A percentile compares a stretch with the other conserved stretches of the same genome.
Evolutionary conservation across 2,888 invertebrate species (phyloP).

Genomic region (Agapostemon virescens): DNA sequence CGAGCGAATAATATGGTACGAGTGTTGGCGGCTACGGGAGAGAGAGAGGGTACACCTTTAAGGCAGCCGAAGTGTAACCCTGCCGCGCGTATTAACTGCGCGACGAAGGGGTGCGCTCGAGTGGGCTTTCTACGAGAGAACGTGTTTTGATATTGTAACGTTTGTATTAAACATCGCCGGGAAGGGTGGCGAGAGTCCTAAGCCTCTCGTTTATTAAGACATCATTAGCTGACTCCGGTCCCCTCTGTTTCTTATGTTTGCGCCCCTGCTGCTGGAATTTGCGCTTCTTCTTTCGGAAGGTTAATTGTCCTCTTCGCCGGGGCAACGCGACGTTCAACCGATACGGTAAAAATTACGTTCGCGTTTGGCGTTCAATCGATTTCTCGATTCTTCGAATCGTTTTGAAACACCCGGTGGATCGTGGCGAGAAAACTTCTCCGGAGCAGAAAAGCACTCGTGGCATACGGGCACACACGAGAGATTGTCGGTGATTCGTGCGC

Average conservation of each 20-base stretch:
- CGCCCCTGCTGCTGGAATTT: not conserved
- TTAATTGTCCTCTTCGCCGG: not conserved
- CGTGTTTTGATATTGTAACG: slow-evolving; percentile 76
- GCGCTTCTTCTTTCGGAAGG: not conserved
- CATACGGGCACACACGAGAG: slow-evolving; percentile 47
- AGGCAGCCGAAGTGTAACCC: slow-evolving; percentile 42
- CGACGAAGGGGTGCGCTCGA: slow-evolving; percentile 65
- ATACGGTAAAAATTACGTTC: no score
- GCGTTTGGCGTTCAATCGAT: no score
- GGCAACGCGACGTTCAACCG: no score
- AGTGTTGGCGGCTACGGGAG: slow-evolving; percentile 2
- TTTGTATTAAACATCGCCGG: slow-evolving; percentile 75
- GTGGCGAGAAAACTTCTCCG: slow-evolving; percentile 5
- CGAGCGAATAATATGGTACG: slow-evolving; percentile 6
- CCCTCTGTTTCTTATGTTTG: slow-evolving; percentile 23
- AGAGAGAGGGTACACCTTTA: slow-evolving; percentile 44
- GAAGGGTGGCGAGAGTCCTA: slow-evolving; percentile 54
- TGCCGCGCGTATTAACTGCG: slow-evolving; percentile 46
- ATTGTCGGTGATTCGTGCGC: slow-evolving; percentile 55
- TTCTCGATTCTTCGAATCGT: not conserved
- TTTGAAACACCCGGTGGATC: not conserved
- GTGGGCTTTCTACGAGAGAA: slow-evolving; percentile 66
- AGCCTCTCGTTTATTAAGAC: slow-evolving; percentile 61
- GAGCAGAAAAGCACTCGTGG: slow-evolving; percentile 64
- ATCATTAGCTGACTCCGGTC: slow-evolving; percentile 54